Evolutionary conservation across 2,797 vertebrate genomes (phyloP), one percentile per base, ranked within the genome.

Genomic region (Xenopus petersii): DNA sequence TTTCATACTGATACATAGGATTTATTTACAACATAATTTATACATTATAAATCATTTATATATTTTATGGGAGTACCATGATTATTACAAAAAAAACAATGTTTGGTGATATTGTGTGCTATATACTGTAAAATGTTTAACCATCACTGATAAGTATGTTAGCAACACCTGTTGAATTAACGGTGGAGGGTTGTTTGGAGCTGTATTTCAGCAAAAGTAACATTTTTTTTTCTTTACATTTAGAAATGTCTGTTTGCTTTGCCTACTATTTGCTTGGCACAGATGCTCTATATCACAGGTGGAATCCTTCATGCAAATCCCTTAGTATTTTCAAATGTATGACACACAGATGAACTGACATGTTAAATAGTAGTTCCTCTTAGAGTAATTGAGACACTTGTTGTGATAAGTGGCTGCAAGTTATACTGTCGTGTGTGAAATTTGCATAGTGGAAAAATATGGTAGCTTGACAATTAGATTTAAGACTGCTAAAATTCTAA

Each of bases 391-490:
- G 77, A 67, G 36, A 84, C 84, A 71, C 24, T 12, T 67, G 79
- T 84, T 54, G 68, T 83, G 80, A 84, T 85, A 86, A 86, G 79
- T 73, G 67, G 80, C 60, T 42, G 77, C 56, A 55, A 83, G 86
- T 86, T 77, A 73, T 58, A n/a, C 81, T 78, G 26, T 30, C 2
- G 1, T 88, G 82, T 76, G 83, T 89, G 87, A 91, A 89, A 84
- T 87, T 88, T 82, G 83, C 85, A 80, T 88, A 85, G 82, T 80
- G 84, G 26, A 89, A 42, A 89, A 91, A 81, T 89, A 88, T 89
- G 84, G 77, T 82, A 83, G 89, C 92, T 88, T 88, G 86, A 91
- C 81, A 86, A 88, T 42, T 30, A 30, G 26, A 91, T 88, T 92
- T 91, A 84, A 88, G 84, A 84, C 86, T 42, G 6, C 8, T 42